These are phyloP conservation scores for Anarrhichthys ocellatus DNA, from an alignment of 2,113 vertebrate genomes.

Conservation along the genomic window DNA sequence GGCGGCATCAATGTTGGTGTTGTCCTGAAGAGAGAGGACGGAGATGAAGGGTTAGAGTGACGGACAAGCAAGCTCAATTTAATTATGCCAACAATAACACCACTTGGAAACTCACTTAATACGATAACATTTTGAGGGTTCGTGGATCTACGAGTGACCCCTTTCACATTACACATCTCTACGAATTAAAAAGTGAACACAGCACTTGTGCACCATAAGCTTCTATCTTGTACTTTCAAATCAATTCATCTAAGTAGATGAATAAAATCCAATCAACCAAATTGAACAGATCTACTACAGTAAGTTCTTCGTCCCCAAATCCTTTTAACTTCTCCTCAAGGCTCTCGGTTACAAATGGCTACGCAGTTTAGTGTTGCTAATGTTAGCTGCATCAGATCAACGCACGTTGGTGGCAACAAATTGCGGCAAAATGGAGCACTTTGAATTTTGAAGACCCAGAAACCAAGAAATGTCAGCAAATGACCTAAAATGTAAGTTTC, in stretches of 20 bases:
- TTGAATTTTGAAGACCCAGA: too few relatives aligned
- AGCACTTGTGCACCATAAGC: too few relatives aligned
- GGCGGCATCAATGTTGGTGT: conserved; percentile 85
- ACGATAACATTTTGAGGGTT: too few relatives aligned
- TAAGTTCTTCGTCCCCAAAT: neutral
- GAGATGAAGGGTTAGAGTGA: neutral
- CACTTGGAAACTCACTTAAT: too few relatives aligned
- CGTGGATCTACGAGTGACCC: too few relatives aligned
- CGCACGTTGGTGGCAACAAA: neutral
- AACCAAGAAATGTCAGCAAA: too few relatives aligned
- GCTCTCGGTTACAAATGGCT: neutral
- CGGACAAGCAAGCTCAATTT: too few relatives aligned
- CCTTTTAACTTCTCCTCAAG: neutral
- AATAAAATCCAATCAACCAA: conserved; percentile 4
- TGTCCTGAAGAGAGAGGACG: conserved; percentile 71
- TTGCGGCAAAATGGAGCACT: too few relatives aligned
- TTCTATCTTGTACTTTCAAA: neutral
- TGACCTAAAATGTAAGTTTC: neutral
- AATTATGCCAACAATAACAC: too few relatives aligned
- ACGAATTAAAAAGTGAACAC: too few relatives aligned
- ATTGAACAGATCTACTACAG: neutral
- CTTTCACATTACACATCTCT: too few relatives aligned
- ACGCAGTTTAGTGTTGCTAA: neutral
- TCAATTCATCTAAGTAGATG: neutral
- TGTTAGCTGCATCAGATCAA: neutral